These are phyloP conservation scores for Epinephelus lanceolatus DNA, from an alignment of 2,113 vertebrate genomes.

Conservation along the genomic window DNA sequence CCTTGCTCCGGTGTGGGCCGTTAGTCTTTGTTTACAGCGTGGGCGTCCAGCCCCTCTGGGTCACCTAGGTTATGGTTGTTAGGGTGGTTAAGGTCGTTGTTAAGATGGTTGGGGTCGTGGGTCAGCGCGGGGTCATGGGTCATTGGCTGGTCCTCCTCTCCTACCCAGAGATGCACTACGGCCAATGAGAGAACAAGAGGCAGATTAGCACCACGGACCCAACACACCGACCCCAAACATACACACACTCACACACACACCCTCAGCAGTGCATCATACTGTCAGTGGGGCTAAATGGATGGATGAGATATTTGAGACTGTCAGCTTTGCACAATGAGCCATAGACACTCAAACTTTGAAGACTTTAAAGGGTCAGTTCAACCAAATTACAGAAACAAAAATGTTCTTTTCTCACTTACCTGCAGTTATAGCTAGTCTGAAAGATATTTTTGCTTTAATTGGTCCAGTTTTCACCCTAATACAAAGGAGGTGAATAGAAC, in stretches of 20 bases:
- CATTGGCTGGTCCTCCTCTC: constrained; percentile 85
- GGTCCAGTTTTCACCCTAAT: neutral
- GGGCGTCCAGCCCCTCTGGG: constrained; percentile 82
- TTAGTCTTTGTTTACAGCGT: constrained; percentile 84
- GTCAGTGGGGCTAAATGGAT: constrained; percentile 33
- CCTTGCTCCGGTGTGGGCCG: constrained; percentile 57
- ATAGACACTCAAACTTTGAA: neutral
- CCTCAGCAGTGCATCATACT: constrained; percentile 26
- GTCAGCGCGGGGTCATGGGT: constrained; percentile 81
- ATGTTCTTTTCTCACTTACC: neutral
- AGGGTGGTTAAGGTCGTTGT: constrained; percentile 78
- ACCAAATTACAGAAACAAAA: neutral
- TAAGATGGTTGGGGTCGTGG: constrained; percentile 82
- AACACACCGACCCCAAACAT: constrained; percentile 49
- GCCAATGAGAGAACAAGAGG: constrained; percentile 85
- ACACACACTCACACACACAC: constrained; percentile 40
- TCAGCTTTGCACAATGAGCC: neutral
- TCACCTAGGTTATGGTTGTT: constrained; percentile 84
- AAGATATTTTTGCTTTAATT: neutral
- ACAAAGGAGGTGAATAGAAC: neutral
- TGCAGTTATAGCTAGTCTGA: neutral
- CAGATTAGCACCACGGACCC: constrained; percentile 81
- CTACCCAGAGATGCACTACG: constrained; percentile 86
- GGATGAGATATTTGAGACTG: constrained; percentile 19
- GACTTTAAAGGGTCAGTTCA: constrained; percentile 13